Conservation (phyloP, 2,888 invertebrate genomes). For the Agrochola circellaris region DNA sequence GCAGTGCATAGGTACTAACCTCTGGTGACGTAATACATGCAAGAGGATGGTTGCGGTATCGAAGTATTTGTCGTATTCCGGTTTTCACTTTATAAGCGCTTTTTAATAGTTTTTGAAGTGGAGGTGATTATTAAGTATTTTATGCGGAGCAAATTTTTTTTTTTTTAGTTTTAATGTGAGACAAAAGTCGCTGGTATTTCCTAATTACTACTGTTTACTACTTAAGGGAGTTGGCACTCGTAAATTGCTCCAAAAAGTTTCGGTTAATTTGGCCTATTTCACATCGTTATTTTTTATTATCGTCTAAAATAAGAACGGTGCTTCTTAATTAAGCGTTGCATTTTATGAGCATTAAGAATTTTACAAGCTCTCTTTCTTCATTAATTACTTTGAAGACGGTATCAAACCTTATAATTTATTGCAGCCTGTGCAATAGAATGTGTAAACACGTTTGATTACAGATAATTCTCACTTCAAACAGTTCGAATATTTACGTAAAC, state of each 20-base stretch:
- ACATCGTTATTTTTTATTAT: constrained; percentile 26
- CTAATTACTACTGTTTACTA: background rate
- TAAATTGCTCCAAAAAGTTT: background rate
- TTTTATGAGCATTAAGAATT: background rate
- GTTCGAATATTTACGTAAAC: background rate
- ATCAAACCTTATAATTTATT: constrained; percentile 3
- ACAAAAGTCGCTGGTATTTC: background rate
- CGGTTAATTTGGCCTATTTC: background rate
- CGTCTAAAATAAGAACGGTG: background rate
- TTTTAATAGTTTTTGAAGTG: constrained; percentile 24
- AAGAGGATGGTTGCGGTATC: constrained; percentile 29
- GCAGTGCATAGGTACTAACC: constrained; percentile 38
- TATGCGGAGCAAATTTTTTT: background rate
- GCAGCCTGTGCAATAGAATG: constrained; percentile 1
- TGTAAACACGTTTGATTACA: constrained; percentile 5
- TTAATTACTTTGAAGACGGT: background rate
- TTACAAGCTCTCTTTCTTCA: background rate
- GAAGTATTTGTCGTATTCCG: constrained; percentile 47
- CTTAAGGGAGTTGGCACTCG: background rate
- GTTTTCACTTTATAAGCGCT: constrained; percentile 46
- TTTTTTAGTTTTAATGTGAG: constrained; percentile 10
- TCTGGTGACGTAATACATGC: constrained; percentile 29
- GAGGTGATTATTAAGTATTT: background rate
- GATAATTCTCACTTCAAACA: background rate
- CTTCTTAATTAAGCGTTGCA: background rate